Conservation (phyloP, 2,113 vertebrate genomes). For the Erinaceus europaeus region DNA sequence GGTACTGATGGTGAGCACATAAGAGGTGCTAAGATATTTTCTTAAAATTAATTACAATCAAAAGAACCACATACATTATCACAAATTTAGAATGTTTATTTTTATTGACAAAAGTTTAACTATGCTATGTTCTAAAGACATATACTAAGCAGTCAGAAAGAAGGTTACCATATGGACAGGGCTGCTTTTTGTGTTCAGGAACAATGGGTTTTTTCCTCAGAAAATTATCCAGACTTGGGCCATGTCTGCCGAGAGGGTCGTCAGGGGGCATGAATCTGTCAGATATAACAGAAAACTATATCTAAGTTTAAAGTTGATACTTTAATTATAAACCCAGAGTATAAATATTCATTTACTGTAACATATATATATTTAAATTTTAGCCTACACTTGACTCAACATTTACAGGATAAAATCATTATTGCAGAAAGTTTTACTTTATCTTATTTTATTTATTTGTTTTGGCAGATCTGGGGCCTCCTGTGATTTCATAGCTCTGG, state of each 20-base stretch:
- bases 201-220: constrained; percentile 94
- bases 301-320: neutral
- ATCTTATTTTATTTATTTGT: too few relatives aligned
- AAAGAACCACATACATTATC: neutral
- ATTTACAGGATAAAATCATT: neutral
- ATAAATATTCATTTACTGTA: neutral
- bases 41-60: constrained; percentile 14
- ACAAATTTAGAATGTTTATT: constrained; percentile 14
- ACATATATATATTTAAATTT: neutral
- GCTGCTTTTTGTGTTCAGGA: constrained; percentile 98
- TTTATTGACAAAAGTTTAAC: constrained; percentile 27
- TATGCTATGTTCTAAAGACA: neutral
- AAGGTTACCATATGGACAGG: constrained; percentile 94
- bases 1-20: neutral
- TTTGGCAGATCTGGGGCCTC: too few relatives aligned
- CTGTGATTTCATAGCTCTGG: too few relatives aligned
- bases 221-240: constrained; percentile 97
- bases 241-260: constrained; percentile 96
- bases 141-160: constrained; percentile 13
- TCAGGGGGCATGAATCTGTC: constrained; percentile 97
- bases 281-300: neutral
- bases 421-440: neutral
- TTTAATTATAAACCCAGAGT: neutral
- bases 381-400: constrained; percentile 31
- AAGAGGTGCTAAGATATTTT: neutral